A percentile compares a stretch with the other conserved stretches of the same genome.
phyloP scores from a whole-genome alignment of 2,888 invertebrate genomes.

The Parthenolecanium corni region DNA sequence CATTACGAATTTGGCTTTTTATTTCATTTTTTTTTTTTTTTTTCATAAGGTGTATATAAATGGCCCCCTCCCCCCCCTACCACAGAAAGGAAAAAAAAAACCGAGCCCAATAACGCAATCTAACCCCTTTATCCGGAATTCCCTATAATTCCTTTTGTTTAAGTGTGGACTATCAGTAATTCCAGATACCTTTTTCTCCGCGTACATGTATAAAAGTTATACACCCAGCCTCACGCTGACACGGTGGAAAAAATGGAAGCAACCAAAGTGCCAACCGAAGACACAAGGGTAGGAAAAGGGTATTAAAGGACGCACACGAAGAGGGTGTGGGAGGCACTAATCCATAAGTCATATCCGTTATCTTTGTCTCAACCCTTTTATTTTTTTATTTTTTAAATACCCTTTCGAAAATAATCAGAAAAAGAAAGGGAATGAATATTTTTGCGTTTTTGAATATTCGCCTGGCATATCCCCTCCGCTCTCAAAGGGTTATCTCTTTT shows the following conservation, averaged over 20 bases:
- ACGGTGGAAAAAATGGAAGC: too few species aligned
- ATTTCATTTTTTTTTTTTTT: too few species aligned
- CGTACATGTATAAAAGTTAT: constrained; percentile 21
- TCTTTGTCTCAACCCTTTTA: constrained; percentile 36
- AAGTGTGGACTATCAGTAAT: constrained; percentile 28
- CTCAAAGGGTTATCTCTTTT: constrained; percentile 26
- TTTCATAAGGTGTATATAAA: constrained; percentile 17
- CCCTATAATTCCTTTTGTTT: constrained; percentile 28
- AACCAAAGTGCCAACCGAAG: too few species aligned
- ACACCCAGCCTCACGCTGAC: constrained; percentile 7
- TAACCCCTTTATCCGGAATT: constrained; percentile 27
- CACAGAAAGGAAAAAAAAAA: constrained; percentile 3
- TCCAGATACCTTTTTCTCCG: constrained; percentile 28
- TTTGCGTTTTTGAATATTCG: constrained; percentile 25
- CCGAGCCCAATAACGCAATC: constrained; percentile 25
- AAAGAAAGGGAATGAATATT: constrained; percentile 28
- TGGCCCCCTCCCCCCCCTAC: too few species aligned
- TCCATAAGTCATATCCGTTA: constrained; percentile 37
- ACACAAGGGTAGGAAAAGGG: not conserved
- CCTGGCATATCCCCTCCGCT: not conserved
- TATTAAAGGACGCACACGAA: constrained; percentile 14
- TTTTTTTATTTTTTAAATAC: constrained; percentile 30
- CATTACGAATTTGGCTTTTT: not conserved
- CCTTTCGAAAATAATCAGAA: constrained; percentile 27
- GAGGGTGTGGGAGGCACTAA: constrained; percentile 31